Evolutionary conservation across 2,797 vertebrate species (phyloP).

Genomic region (Xiphorhynchus erythropygius): DNA sequence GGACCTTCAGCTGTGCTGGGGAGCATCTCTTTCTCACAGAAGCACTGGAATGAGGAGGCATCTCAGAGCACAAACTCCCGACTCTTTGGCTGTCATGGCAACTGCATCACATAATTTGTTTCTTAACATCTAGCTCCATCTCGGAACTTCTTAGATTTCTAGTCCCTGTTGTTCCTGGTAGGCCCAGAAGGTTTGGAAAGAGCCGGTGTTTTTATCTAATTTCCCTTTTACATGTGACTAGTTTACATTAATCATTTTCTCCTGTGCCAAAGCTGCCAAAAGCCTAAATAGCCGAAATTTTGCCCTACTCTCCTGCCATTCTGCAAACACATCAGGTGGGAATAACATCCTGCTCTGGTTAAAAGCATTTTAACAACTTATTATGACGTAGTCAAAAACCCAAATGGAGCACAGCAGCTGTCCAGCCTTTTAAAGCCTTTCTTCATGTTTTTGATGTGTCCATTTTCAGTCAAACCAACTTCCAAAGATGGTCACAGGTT

Average conservation of each 20-base stretch:
- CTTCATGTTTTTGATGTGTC: background rate
- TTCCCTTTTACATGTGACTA: background rate
- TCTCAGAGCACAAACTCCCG: slow-evolving; percentile 18
- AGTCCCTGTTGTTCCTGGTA: background rate
- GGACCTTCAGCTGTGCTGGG: background rate
- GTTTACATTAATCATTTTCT: background rate
- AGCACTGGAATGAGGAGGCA: background rate
- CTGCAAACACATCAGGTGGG: background rate
- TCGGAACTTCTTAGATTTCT: background rate
- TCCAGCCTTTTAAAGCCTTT: background rate
- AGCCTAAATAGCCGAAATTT: background rate
- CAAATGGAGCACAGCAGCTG: background rate
- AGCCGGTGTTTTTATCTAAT: background rate
- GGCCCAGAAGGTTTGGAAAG: background rate
- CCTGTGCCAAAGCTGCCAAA: background rate
- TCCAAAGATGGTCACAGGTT: background rate
- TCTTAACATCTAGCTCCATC: slow-evolving; percentile 34
- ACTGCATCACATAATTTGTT: slow-evolving; percentile 44
- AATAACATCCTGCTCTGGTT: background rate
- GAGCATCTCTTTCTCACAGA: slow-evolving; percentile 35
- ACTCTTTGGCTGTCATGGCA: slow-evolving; percentile 32
- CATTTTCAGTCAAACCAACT: background rate
- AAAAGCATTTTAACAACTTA: background rate
- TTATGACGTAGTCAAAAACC: background rate
- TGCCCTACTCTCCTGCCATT: background rate